Evolutionary conservation across 2,113 vertebrate species (phyloP).

Genomic region (Scalopus aquaticus): DNA sequence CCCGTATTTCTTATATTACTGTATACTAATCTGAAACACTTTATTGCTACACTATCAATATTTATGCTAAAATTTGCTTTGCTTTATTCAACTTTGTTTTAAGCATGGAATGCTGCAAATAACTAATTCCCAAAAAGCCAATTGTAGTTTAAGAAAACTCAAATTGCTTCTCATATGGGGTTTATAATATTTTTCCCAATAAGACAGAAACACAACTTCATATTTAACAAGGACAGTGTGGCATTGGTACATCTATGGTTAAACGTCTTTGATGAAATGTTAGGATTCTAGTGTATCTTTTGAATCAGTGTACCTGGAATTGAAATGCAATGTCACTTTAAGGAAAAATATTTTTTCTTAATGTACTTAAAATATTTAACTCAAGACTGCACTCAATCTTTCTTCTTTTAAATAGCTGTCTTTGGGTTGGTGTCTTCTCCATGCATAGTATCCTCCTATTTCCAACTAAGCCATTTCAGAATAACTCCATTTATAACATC

Average conservation of each 20-base stretch:
- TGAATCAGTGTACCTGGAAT: neutral
- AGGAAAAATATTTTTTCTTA: neutral
- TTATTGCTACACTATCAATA: neutral
- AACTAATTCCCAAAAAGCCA: neutral
- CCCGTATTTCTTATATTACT: neutral
- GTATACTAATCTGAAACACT: neutral
- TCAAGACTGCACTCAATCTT: neutral
- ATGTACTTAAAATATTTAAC: neutral
- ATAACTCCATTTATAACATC: neutral
- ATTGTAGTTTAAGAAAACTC: neutral
- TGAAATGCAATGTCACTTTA: neutral
- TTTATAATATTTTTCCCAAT: neutral
- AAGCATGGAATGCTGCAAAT: neutral
- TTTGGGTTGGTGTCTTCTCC: neutral
- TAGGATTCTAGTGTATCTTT: neutral
- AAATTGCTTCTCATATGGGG: neutral
- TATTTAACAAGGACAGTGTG: neutral
- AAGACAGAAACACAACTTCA: neutral
- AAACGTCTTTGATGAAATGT: neutral
- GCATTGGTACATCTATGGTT: neutral
- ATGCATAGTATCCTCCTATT: too few species aligned
- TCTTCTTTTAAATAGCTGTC: neutral
- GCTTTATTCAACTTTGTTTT: neutral
- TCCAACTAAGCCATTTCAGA: neutral
- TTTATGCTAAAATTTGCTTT: neutral